phyloP scores from a whole-genome alignment of 2,113 vertebrate genomes.

The Aldabrachelys gigantea region DNA sequence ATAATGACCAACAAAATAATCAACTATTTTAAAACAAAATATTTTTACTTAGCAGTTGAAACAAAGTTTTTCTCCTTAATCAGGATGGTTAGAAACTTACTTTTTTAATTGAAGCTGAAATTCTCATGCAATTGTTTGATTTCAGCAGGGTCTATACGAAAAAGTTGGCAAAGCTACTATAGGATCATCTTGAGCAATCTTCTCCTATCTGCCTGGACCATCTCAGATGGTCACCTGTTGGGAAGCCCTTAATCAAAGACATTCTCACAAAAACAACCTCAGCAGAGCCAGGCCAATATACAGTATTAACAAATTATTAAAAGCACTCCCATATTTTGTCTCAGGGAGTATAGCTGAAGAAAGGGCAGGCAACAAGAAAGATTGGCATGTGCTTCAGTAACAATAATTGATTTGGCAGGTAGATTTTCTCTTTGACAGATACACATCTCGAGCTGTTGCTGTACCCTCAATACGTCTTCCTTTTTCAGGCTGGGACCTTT shows the following conservation, averaged over 20 bases:
- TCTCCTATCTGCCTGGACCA: too few species aligned
- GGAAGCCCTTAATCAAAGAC: too few species aligned
- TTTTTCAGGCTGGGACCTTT: background rate
- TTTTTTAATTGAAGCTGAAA: too few species aligned
- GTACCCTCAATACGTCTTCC: background rate
- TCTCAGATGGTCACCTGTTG: too few species aligned
- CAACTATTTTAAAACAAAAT: background rate
- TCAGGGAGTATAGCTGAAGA: accelerated
- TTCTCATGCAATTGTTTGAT: too few species aligned
- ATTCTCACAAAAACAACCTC: background rate
- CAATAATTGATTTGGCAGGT: background rate
- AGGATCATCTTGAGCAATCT: too few species aligned
- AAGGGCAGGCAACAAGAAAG: background rate
- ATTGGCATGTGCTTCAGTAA: background rate
- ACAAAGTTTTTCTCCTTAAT: background rate
- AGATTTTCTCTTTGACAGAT: background rate
- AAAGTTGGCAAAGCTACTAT: too few species aligned
- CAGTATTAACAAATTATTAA: background rate
- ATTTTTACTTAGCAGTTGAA: background rate
- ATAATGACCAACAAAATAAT: background rate
- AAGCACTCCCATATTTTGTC: background rate
- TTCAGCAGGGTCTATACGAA: too few species aligned
- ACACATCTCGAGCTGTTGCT: background rate
- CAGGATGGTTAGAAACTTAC: too few species aligned
- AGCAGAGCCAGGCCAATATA: background rate